Evolutionary conservation across 2,888 invertebrate species (phyloP).

Genomic region (Globia sparganii): DNA sequence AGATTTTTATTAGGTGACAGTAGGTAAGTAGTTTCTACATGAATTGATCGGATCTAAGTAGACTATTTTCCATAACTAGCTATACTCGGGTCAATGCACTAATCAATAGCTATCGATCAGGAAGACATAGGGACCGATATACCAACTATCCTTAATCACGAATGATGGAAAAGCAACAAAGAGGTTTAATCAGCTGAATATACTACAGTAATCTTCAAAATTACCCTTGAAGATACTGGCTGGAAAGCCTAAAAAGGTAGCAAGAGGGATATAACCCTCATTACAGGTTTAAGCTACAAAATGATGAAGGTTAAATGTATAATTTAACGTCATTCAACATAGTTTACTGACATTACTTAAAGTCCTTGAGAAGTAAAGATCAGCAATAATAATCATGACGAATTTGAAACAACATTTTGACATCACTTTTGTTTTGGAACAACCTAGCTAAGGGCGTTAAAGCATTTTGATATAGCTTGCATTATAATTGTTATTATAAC

Average conservation of each 20-base stretch:
- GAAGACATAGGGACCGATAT: not conserved
- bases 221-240: constrained; percentile 29
- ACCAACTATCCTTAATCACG: constrained; percentile 19
- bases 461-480: not conserved
- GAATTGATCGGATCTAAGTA: too few relatives aligned
- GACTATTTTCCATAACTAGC: not conserved
- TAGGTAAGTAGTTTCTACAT: not conserved
- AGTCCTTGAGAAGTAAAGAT: constrained; percentile 1
- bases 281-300: constrained; percentile 20
- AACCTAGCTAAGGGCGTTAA: not conserved
- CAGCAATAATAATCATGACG: constrained; percentile 24
- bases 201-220: constrained; percentile 22
- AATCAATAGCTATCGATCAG: not conserved
- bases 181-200: constrained; percentile 45
- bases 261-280: constrained; percentile 33
- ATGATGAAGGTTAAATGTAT: constrained; percentile 46
- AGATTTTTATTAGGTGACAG: not conserved
- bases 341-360: constrained; percentile 29
- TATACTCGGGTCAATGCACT: not conserved
- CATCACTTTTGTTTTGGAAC: not conserved
- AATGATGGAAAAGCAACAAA: constrained; percentile 31
- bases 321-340: constrained; percentile 36
- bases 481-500: not conserved
- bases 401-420: constrained; percentile 24
- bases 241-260: constrained; percentile 39